Evolutionary conservation across 2,888 invertebrate genomes (phyloP).

Genomic region (Exocentrus adspersus): DNA sequence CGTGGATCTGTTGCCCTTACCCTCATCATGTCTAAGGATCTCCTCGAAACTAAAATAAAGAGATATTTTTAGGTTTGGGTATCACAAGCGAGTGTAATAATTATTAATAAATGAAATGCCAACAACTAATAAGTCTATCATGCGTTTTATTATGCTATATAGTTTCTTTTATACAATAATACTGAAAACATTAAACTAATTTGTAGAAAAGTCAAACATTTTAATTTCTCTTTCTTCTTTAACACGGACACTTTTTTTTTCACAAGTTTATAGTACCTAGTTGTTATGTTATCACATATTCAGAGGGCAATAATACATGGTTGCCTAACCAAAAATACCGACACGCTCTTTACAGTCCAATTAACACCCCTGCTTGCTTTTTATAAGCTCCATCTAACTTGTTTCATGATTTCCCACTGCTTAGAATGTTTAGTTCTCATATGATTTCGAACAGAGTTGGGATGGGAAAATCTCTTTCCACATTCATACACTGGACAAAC

Average conservation of each 20-base stretch:
- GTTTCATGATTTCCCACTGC: slow-evolving; percentile 87
- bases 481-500: slow-evolving; percentile 82
- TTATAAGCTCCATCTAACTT: slow-evolving; percentile 74
- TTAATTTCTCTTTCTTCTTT: slow-evolving; percentile 15
- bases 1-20: slow-evolving; percentile 92
- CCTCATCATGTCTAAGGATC: slow-evolving; percentile 85
- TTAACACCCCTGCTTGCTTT: background rate
- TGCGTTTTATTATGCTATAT: no score
- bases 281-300: slow-evolving; percentile 31
- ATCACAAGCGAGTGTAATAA: no score
- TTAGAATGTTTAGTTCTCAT: slow-evolving; percentile 85
- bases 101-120: no score
- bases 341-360: slow-evolving; percentile 6
- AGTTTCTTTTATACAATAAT: slow-evolving; percentile 14
- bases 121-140: no score
- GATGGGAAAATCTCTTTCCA: slow-evolving; percentile 81
- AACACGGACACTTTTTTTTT: background rate
- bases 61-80: slow-evolving; percentile 28
- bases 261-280: slow-evolving; percentile 5
- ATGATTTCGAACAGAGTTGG: slow-evolving; percentile 88
- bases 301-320: slow-evolving; percentile 29
- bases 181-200: slow-evolving; percentile 14
- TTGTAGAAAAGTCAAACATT: slow-evolving; percentile 25
- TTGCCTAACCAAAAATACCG: slow-evolving; percentile 36
- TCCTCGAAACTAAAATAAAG: slow-evolving; percentile 72